Conservation (phyloP, 1,140 invertebrate genomes). For the Nomia melanderi region DNA sequence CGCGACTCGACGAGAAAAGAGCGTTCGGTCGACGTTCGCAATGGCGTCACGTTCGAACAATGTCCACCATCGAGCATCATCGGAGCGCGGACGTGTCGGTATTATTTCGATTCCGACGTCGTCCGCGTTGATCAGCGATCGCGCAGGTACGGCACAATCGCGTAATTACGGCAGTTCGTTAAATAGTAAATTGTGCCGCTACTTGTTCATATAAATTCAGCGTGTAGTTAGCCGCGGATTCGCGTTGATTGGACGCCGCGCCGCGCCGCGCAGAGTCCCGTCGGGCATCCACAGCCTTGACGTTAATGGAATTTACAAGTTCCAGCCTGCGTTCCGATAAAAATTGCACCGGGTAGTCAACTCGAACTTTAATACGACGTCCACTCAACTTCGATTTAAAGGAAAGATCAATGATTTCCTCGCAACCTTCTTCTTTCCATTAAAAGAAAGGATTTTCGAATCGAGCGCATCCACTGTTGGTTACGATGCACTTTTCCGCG, state of each 20-base stretch:
- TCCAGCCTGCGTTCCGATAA: background rate
- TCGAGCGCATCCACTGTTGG: too few species aligned
- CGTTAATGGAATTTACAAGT: constrained; percentile 64
- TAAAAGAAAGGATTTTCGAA: too few species aligned
- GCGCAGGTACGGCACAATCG: constrained; percentile 29
- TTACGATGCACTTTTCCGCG: too few species aligned
- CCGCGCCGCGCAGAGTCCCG: constrained; percentile 31
- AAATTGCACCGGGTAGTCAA: background rate
- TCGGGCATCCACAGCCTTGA: constrained; percentile 36
- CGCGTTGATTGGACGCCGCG: constrained; percentile 49
- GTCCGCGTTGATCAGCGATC: constrained; percentile 20
- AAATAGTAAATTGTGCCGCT: constrained; percentile 46
- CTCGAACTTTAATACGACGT: background rate
- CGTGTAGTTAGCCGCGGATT: constrained; percentile 49
- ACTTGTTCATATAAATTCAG: constrained; percentile 51
- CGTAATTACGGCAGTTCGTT: constrained; percentile 26
- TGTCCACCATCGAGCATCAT: background rate
- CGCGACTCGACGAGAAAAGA: too few species aligned
- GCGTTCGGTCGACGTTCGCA: too few species aligned
- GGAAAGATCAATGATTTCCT: too few species aligned
- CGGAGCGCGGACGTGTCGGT: background rate
- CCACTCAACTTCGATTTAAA: too few species aligned
- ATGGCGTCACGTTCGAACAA: background rate
- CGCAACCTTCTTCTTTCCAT: too few species aligned
- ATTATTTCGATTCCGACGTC: constrained; percentile 5